phyloP scores from a whole-genome alignment of 1,140 invertebrate genomes.

The Sinella curviseta region DNA sequence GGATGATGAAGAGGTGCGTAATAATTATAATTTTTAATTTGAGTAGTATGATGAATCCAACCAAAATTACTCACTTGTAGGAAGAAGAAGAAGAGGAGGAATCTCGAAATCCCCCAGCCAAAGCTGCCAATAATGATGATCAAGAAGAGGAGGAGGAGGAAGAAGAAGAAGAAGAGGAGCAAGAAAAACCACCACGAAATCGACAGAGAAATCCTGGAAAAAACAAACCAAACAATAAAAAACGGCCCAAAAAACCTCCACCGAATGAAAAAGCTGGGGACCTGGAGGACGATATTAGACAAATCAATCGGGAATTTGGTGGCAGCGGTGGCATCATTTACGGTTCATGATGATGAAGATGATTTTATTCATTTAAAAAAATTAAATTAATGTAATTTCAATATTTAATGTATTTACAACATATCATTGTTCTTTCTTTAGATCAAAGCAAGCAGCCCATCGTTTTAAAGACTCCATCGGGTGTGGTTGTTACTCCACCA shows the following conservation, averaged over 20 bases:
- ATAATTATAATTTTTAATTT: background rate
- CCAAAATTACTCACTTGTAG: too few relatives aligned
- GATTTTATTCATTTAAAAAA: too few relatives aligned
- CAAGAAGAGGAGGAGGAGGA: conserved; percentile 49
- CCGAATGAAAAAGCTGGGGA: conserved; percentile 37
- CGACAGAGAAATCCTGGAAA: conserved; percentile 9
- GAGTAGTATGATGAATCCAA: too few relatives aligned
- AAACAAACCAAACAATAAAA: background rate
- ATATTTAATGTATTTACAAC: too few relatives aligned
- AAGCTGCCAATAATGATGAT: background rate
- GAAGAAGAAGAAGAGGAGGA: conserved; percentile 24
- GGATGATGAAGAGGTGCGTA: background rate
- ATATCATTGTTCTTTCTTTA: too few relatives aligned
- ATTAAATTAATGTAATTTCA: too few relatives aligned
- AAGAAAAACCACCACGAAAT: conserved; percentile 11
- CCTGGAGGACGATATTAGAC: conserved; percentile 42
- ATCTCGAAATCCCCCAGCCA: background rate
- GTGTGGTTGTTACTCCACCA: background rate
- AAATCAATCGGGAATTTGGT: conserved; percentile 43
- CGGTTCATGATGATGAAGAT: background rate
- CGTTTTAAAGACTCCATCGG: background rate
- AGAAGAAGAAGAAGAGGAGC: conserved; percentile 54
- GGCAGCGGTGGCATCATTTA: background rate
- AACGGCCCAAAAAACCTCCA: conserved; percentile 36
- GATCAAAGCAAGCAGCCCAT: background rate